phyloP scores from a whole-genome alignment of 2,113 vertebrate species.

The Trogon surrucura region DNA sequence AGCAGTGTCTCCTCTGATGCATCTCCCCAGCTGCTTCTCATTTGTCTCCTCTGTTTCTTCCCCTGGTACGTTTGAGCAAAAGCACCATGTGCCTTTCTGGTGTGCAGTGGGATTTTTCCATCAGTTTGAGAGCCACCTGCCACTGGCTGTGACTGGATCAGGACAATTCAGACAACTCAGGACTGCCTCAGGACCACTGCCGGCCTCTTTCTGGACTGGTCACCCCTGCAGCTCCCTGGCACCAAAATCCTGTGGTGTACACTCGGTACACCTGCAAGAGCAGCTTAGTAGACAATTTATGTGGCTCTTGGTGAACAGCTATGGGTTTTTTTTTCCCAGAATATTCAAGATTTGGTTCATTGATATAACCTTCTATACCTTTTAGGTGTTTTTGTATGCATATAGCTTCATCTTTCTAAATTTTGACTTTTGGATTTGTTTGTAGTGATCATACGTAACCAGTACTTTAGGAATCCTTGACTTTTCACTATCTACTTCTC shows the following conservation, averaged over 20 bases:
- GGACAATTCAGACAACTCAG: background rate
- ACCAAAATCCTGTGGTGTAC: rapidly evolving
- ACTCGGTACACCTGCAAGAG: rapidly evolving
- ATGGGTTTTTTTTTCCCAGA: background rate
- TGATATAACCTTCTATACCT: background rate
- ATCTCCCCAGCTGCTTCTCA: background rate
- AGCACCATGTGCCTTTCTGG: background rate
- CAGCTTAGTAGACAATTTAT: background rate
- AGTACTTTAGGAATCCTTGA: background rate
- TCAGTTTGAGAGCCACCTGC: background rate
- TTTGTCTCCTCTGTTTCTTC: background rate
- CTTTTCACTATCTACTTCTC: background rate
- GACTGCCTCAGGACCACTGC: too few relatives aligned
- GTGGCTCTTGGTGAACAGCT: background rate
- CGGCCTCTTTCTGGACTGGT: rapidly evolving
- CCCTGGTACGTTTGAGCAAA: background rate
- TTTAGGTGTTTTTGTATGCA: background rate
- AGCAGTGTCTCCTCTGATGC: background rate
- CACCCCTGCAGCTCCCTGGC: background rate
- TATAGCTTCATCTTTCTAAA: background rate
- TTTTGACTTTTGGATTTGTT: background rate
- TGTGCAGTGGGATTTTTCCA: background rate
- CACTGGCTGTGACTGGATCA: background rate
- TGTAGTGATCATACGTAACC: background rate
- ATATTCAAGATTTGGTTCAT: background rate